Evolutionary conservation across 2,888 invertebrate species (phyloP).

Genomic region (Phalangium opilio): DNA sequence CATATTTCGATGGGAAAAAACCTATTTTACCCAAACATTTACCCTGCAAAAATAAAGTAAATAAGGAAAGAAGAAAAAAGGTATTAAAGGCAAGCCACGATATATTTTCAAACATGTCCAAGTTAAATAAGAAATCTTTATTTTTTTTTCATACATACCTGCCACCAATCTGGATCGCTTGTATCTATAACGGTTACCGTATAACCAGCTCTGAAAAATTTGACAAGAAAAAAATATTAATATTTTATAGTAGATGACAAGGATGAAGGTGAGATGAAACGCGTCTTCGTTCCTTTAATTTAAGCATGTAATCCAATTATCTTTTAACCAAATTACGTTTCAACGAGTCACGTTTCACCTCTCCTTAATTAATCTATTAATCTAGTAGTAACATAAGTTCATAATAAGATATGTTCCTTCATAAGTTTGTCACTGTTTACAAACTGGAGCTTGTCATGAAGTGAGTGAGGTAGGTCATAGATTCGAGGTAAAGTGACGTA

Average conservation of each 20-base stretch:
- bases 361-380: too few relatives aligned
- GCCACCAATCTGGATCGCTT: conserved; percentile 93
- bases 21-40: conserved; percentile 79
- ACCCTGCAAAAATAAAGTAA: conserved; percentile 40
- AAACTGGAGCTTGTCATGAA: too few relatives aligned
- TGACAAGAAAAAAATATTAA: neutral
- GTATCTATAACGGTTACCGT: conserved; percentile 85
- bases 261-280: conserved; percentile 2
- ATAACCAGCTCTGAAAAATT: conserved; percentile 52
- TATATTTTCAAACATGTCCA: too few relatives aligned
- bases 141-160: conserved; percentile 21
- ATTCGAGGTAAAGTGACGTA: too few relatives aligned
- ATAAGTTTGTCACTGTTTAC: too few relatives aligned
- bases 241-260: neutral
- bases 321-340: too few relatives aligned
- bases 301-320: too few relatives aligned
- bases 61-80: neutral
- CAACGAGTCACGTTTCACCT: too few relatives aligned
- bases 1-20: conserved; percentile 88
- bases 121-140: neutral
- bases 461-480: too few relatives aligned
- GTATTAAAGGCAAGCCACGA: neutral
- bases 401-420: too few relatives aligned
- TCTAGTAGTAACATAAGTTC: too few relatives aligned
- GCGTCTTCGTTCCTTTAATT: too few relatives aligned